A percentile compares a stretch with the other conserved stretches of the same genome.
Evolutionary conservation across 2,797 vertebrate genomes (phyloP).

Genomic region (Sebastes diploproa): DNA sequence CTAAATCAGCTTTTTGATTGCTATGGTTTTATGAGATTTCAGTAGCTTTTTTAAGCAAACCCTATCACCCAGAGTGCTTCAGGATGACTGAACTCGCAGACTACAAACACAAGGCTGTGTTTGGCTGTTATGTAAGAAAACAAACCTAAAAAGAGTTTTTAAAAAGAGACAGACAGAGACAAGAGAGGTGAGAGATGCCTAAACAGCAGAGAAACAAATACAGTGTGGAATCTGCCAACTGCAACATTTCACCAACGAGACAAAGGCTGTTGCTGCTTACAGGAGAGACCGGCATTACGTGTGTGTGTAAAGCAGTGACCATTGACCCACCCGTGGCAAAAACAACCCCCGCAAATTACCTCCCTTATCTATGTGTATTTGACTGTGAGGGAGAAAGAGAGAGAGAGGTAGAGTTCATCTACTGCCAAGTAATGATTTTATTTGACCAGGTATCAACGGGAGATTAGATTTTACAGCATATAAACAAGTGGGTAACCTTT

Average conservation of each 20-base stretch:
- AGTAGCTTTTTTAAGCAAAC: background rate
- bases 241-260: slow-evolving; percentile 53
- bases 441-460: slow-evolving; percentile 41
- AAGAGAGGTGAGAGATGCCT: background rate
- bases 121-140: slow-evolving; percentile 30
- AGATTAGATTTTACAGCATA: slow-evolving; percentile 36
- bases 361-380: slow-evolving; percentile 66
- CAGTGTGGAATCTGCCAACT: slow-evolving; percentile 69
- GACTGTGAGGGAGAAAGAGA: slow-evolving; percentile 21
- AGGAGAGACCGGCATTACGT: slow-evolving; percentile 27
- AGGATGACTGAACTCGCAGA: background rate
- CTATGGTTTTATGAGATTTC: background rate
- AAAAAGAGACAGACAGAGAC: background rate
- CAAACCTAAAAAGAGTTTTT: background rate
- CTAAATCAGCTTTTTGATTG: no score
- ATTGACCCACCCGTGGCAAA: slow-evolving; percentile 68
- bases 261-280: slow-evolving; percentile 64
- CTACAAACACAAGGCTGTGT: background rate
- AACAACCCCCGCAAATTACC: slow-evolving; percentile 68
- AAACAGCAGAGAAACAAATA: slow-evolving; percentile 61
- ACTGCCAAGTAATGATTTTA: slow-evolving; percentile 55
- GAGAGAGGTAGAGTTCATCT: slow-evolving; percentile 32
- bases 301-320: slow-evolving; percentile 57
- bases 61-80: background rate
- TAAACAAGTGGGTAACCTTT: slow-evolving; percentile 17